Conservation (phyloP, 2,888 invertebrate genomes). For the Lycophotia porphyrea region DNA sequence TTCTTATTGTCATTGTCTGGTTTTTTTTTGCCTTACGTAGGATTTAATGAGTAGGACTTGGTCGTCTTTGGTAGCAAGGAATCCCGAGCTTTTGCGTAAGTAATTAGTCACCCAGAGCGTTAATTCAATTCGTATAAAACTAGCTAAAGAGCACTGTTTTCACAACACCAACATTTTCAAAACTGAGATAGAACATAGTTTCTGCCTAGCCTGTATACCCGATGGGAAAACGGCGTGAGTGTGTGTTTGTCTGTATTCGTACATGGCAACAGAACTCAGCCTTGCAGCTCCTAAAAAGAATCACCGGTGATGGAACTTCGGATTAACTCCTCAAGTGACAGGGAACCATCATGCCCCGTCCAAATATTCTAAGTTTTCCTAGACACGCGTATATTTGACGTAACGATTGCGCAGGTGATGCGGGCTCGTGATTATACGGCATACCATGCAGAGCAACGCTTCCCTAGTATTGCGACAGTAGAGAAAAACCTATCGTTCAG, state of each 20-base stretch:
- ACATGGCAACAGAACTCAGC: neutral
- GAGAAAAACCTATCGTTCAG: neutral
- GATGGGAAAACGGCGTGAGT: neutral
- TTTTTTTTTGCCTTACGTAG: conserved; percentile 40
- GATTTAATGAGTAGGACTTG: conserved; percentile 23
- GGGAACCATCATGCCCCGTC: conserved; percentile 44
- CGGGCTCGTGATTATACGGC: conserved; percentile 44
- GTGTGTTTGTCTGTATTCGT: neutral
- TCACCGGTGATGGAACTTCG: conserved; percentile 37
- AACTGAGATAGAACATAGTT: neutral
- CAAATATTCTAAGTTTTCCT: conserved; percentile 27
- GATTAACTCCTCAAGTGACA: conserved; percentile 26
- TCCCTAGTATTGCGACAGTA: conserved; percentile 29
- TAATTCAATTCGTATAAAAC: neutral
- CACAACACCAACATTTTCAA: neutral
- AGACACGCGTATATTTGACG: conserved; percentile 23
- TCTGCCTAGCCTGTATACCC: neutral
- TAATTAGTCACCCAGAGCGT: neutral
- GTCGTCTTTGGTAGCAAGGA: conserved; percentile 19
- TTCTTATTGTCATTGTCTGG: conserved; percentile 55
- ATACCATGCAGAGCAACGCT: conserved; percentile 35
- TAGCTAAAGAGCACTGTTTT: neutral
- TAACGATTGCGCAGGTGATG: conserved; percentile 30
- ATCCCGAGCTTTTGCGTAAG: conserved; percentile 12
- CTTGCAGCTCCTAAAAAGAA: neutral